phyloP scores from a whole-genome alignment of 2,888 invertebrate species.

The Ornithoptera priamus region DNA sequence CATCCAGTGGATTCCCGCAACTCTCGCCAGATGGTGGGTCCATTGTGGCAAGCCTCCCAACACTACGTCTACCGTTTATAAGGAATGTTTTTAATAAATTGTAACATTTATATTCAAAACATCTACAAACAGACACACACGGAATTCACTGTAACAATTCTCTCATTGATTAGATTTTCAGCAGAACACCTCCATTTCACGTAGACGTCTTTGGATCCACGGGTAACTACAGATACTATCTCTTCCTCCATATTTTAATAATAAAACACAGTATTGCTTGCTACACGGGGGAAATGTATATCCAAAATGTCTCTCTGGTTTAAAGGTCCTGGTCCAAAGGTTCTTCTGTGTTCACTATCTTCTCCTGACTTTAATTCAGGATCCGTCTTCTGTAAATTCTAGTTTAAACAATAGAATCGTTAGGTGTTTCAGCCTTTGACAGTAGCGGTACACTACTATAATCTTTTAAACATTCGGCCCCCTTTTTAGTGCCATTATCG shows the following conservation, averaged over 20 bases:
- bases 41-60: no score
- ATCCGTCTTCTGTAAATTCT: background rate
- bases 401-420: constrained; percentile 57
- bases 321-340: no score
- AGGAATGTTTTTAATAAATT: constrained; percentile 24
- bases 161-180: constrained; percentile 32
- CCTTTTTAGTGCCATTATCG: constrained; percentile 65
- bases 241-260: no score
- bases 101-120: background rate
- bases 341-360: no score
- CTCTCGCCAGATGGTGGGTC: no score
- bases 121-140: constrained; percentile 1
- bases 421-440: constrained; percentile 66
- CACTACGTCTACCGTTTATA: no score
- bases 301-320: no score
- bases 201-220: constrained; percentile 7
- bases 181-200: constrained; percentile 15
- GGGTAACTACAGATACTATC: background rate
- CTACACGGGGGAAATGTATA: no score
- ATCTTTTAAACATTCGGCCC: constrained; percentile 64
- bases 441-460: constrained; percentile 74
- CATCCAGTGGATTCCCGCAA: no score
- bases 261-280: no score
- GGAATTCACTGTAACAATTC: constrained; percentile 31
- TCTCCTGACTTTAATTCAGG: background rate